These are phyloP conservation scores for Xylocopa sonorina DNA, from an alignment of 1,140 invertebrate species.

Conservation along the genomic window DNA sequence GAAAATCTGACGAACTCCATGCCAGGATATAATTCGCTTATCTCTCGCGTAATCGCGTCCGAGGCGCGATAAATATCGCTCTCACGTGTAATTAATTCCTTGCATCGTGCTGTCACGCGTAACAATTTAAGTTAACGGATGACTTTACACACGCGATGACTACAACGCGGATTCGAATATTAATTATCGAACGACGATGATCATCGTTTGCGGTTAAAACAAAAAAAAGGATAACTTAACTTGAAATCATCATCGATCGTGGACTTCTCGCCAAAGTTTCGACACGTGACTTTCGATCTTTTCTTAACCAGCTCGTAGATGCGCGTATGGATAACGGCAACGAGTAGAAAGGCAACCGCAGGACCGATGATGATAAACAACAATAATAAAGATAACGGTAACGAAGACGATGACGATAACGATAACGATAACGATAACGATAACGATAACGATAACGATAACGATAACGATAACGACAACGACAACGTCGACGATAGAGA, in stretches of 20 bases:
- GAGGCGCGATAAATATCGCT: background rate
- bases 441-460: background rate
- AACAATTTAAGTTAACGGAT: conserved; percentile 1
- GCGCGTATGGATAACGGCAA: no score
- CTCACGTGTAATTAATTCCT: background rate
- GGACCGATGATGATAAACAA: no score
- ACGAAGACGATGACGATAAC: background rate
- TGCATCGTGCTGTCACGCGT: background rate
- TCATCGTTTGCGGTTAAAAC: background rate
- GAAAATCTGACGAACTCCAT: background rate
- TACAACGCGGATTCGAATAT: background rate
- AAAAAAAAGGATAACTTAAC: no score
- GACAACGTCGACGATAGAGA: no score
- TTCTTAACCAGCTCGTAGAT: no score
- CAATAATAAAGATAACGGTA: no score
- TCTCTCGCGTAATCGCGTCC: background rate
- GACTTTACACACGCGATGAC: background rate
- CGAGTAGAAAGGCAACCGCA: no score
- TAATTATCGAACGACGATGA: background rate
- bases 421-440: background rate
- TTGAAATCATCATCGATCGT: no score
- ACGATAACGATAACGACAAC: background rate
- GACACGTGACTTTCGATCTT: background rate
- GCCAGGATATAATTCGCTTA: no score
- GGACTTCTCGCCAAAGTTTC: no score